These are phyloP conservation scores for Drosophila baimaii DNA, from an alignment of 1,140 invertebrate species.

Conservation along the genomic window DNA sequence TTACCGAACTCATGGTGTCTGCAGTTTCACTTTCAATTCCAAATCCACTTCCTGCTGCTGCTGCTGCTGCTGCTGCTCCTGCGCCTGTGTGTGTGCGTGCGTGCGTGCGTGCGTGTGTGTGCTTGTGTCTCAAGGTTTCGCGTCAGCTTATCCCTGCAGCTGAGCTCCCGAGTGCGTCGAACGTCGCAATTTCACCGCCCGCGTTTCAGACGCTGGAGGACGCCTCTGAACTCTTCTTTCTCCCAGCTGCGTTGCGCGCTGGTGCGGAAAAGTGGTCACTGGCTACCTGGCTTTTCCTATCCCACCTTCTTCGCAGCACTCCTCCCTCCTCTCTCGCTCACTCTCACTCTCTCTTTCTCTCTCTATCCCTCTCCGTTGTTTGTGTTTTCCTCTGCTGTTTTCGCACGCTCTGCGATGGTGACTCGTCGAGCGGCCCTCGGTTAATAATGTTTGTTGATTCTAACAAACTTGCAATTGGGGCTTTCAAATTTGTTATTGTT, in stretches of 20 bases:
- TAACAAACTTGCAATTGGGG: constrained; percentile 8
- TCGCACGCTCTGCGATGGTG: constrained; percentile 37
- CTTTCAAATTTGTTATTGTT: constrained; percentile 14
- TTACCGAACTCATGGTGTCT: constrained; percentile 74
- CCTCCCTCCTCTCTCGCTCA: constrained; percentile 40
- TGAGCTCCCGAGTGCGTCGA: constrained; percentile 32
- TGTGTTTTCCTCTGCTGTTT: constrained; percentile 39
- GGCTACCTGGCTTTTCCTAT: constrained; percentile 13
- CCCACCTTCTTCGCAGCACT: constrained; percentile 4
- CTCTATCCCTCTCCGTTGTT: constrained; percentile 38
- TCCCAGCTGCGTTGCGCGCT: constrained; percentile 12
- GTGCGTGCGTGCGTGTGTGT: constrained; percentile 8
- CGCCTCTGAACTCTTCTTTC: constrained; percentile 15
- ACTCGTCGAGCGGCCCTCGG: constrained; percentile 1
- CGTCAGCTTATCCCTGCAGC: constrained; percentile 40
- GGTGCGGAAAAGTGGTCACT: constrained; percentile 15
- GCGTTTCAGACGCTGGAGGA: constrained; percentile 14
- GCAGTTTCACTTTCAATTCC: constrained; percentile 18
- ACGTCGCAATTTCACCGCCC: constrained; percentile 60
- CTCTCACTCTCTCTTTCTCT: too few relatives aligned
- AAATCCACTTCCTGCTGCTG: constrained; percentile 13
- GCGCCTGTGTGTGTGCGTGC: constrained; percentile 15
- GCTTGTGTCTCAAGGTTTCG: constrained; percentile 26
- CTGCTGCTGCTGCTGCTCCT: constrained; percentile 15
- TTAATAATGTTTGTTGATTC: background rate